phyloP scores from a whole-genome alignment of 2,888 invertebrate genomes.

The Pyrrhosoma nymphula region DNA sequence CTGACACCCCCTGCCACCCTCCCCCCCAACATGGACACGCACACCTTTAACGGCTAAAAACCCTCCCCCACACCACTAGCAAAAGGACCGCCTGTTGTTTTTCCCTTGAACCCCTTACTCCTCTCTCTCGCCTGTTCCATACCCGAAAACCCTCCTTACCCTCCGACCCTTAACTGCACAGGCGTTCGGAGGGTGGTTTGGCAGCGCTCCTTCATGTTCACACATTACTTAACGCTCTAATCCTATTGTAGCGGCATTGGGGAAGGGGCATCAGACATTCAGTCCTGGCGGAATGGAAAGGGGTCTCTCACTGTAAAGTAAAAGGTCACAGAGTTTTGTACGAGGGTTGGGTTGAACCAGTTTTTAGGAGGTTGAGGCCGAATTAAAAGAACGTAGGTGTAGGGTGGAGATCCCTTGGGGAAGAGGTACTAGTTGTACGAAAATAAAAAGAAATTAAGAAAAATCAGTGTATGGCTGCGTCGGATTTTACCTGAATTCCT shows the following conservation, averaged over 20 bases:
- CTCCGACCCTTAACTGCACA: neutral
- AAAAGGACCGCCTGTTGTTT: neutral
- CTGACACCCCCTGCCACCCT: too few relatives aligned
- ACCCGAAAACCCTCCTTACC: neutral
- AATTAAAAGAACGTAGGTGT: neutral
- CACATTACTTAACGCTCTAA: constrained; percentile 55
- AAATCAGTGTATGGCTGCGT: too few relatives aligned
- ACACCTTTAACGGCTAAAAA: neutral
- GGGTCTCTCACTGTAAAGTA: neutral
- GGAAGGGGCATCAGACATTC: neutral
- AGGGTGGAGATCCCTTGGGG: neutral
- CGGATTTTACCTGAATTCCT: too few relatives aligned
- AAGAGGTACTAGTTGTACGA: neutral
- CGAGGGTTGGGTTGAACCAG: neutral
- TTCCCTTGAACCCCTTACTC: neutral
- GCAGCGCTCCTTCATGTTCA: constrained; percentile 41
- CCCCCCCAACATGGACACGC: neutral
- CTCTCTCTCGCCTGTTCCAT: too few relatives aligned
- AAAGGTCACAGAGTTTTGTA: neutral
- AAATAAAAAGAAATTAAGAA: too few relatives aligned
- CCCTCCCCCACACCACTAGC: neutral
- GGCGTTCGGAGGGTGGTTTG: neutral
- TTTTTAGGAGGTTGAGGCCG: neutral
- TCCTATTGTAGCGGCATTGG: neutral
- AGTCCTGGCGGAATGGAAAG: neutral